Evolutionary conservation across 2,888 invertebrate genomes (phyloP).

Genomic region (Meandrusa payeni): DNA sequence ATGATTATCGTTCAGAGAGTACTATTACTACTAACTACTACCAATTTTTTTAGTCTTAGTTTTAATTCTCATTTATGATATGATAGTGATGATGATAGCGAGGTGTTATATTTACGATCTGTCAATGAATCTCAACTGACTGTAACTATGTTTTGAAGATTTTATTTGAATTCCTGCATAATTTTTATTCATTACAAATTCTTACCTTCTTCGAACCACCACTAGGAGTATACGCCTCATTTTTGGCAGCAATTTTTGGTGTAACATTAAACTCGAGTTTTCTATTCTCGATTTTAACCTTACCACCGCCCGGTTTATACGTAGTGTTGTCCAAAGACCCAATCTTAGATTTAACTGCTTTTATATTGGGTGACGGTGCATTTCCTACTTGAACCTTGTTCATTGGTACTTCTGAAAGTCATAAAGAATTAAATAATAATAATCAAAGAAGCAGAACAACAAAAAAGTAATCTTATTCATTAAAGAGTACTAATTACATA

Average conservation of each 20-base stretch:
- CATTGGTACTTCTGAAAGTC: slow-evolving; percentile 89
- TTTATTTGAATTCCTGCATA: too few relatives aligned
- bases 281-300: slow-evolving; percentile 92
- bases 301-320: slow-evolving; percentile 93
- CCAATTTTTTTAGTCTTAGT: not conserved
- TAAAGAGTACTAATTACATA: too few relatives aligned
- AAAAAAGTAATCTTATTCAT: too few relatives aligned
- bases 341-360: slow-evolving; percentile 95
- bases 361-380: slow-evolving; percentile 95
- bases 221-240: slow-evolving; percentile 91
- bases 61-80: too few relatives aligned
- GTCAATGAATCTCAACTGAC: too few relatives aligned
- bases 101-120: too few relatives aligned
- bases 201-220: slow-evolving; percentile 95
- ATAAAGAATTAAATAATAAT: too few relatives aligned
- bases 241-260: slow-evolving; percentile 94
- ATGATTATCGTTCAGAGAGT: too few relatives aligned
- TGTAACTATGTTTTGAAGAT: too few relatives aligned
- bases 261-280: slow-evolving; percentile 92
- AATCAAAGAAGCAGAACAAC: too few relatives aligned
- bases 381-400: slow-evolving; percentile 96
- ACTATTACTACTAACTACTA: not conserved
- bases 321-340: slow-evolving; percentile 94
- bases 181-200: too few relatives aligned
- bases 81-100: too few relatives aligned